These are phyloP conservation scores for Chelon labrosus DNA, from an alignment of 2,797 vertebrate genomes.

Conservation along the genomic window DNA sequence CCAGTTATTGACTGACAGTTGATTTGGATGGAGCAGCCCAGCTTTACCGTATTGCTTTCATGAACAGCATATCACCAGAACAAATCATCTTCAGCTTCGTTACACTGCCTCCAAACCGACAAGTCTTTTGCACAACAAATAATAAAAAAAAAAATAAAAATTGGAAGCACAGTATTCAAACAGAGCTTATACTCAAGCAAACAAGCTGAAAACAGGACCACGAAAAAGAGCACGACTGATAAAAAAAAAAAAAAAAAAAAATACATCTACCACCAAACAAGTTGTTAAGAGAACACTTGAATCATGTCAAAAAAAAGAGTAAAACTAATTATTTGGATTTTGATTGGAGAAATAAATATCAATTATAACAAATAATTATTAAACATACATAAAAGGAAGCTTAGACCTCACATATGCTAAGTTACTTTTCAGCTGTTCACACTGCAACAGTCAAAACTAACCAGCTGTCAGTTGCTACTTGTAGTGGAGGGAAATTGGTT, in stretches of 20 bases:
- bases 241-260: conserved; percentile 1
- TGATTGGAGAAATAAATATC: conserved; percentile 63
- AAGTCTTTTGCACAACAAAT: neutral
- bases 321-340: conserved; percentile 51
- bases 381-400: conserved; percentile 18
- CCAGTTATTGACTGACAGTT: neutral
- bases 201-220: neutral
- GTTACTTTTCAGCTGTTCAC: neutral
- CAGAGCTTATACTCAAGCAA: too few relatives aligned
- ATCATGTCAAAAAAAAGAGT: conserved; percentile 11
- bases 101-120: neutral
- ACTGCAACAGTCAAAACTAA: neutral
- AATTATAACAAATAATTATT: conserved; percentile 39
- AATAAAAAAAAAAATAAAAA: conserved; percentile 17
- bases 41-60: conserved; percentile 2
- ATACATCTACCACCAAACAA: neutral
- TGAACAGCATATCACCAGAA: neutral
- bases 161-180: neutral
- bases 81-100: neutral
- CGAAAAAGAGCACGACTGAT: neutral
- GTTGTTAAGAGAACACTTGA: conserved; percentile 1
- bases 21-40: conserved; percentile 32
- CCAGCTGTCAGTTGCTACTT: neutral
- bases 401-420: neutral
- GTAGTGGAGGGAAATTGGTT: conserved; percentile 7